Conservation (phyloP, 2,888 invertebrate species). For the Idaea dimidiata region DNA sequence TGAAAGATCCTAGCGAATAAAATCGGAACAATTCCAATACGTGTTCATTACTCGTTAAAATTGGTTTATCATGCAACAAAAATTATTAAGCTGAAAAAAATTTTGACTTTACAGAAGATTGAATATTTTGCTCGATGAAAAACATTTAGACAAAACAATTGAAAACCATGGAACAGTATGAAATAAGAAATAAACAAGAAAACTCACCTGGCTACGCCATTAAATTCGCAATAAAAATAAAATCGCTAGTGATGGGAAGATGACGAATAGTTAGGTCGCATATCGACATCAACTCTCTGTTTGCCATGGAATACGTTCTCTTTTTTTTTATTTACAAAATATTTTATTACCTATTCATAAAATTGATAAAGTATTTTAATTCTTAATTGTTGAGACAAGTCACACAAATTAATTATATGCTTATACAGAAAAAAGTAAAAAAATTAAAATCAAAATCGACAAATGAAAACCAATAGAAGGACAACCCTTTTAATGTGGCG, state of each 20-base stretch:
- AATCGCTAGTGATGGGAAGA: slow-evolving; percentile 34
- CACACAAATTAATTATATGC: no score
- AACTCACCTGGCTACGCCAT: slow-evolving; percentile 81
- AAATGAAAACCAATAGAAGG: no score
- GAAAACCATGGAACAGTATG: slow-evolving; percentile 74
- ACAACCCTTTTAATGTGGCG: no score
- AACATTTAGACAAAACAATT: slow-evolving; percentile 78
- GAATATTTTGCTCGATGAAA: slow-evolving; percentile 74
- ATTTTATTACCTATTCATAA: no score
- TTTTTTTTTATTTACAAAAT: no score
- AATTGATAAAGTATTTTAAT: no score
- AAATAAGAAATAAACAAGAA: slow-evolving; percentile 79
- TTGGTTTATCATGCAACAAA: slow-evolving; percentile 69
- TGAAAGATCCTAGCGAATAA: slow-evolving; percentile 78
- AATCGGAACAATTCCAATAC: slow-evolving; percentile 79
- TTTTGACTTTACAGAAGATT: slow-evolving; percentile 73
- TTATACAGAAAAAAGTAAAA: no score
- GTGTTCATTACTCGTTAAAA: slow-evolving; percentile 78
- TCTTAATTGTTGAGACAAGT: no score
- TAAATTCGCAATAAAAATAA: slow-evolving; percentile 80
- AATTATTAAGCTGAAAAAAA: slow-evolving; percentile 69
- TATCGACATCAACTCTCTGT: not conserved
- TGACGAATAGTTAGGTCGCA: not conserved
- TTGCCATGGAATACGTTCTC: slow-evolving; percentile 6
- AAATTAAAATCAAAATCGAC: no score